Base-by-base conservation (phyloP, 1,140 invertebrate genomes). In the Aphelinus atriplicis region DNA sequence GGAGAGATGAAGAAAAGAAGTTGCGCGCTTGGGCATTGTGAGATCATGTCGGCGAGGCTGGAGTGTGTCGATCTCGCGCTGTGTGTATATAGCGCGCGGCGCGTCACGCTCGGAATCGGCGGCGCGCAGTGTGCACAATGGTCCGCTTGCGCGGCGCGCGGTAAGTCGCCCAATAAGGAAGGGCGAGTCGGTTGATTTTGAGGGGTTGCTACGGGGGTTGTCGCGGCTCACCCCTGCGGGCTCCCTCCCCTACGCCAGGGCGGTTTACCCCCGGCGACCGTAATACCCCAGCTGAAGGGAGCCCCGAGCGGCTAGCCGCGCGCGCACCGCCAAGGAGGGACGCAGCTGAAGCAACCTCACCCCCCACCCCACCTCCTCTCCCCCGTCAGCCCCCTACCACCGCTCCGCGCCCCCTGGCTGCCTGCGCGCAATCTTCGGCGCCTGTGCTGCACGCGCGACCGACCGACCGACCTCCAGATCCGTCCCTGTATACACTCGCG, bases 211-310 rank as follows among this genome's bases (percentile, higher is more conserved):
- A 85, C 83, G 86, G 86, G 84, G 86, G 85, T 88, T 88, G 87
- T 88, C 86, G 87, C 80, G 86, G 87, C 87, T 84, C 87, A 88
- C 87, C 87, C 87, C 87, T 88, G 87, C 86, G 87, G 86, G 86
- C 86, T 87, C 82, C 85, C 85, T 83, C 84, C 84, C 77, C 80
- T 78, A 86, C 83, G 81, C 83, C 82, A 85, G 83, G 84, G 84
- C 82, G 85, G 85, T 86, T 86, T 84, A 85, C 84, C 84, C 84
- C 85, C 82, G 81, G 78, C 82, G 55, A 75, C 73, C 73, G 61
- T 75, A 75, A 75, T 75, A 70, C 73, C 64, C 71, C 55, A 46
- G 48, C 73, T 65, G 51, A 6, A 53, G 51, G 9, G 51, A 53
- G 51, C 51, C 43, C 7, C 50, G 63, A 10, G 55, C 45, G 51